Percentiles rank a stretch among this genome's conserved stretches.
Conservation (phyloP, 2,113 vertebrate genomes). For the Myotis lucifugus region DNA sequence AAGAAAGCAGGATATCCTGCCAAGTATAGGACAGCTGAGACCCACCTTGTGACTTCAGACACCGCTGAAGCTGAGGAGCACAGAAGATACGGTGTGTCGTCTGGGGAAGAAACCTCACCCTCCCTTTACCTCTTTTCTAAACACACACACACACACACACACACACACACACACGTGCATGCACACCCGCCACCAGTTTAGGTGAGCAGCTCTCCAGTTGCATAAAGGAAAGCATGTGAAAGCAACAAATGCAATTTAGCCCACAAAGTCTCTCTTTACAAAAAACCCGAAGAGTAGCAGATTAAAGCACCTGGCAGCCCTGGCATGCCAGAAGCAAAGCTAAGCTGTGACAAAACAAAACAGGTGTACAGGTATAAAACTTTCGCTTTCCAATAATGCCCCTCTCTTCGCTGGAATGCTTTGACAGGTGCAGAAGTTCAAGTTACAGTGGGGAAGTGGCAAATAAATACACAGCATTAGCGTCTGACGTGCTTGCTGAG, state of each 20-base stretch:
- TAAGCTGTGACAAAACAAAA: conserved; percentile 86
- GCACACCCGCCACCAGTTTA: conserved; percentile 53
- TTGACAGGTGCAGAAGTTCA: conserved; percentile 96
- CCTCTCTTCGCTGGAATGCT: conserved; percentile 86
- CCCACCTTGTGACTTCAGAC: conserved; percentile 85
- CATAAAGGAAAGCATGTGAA: conserved; percentile 77
- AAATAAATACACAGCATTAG: conserved; percentile 90
- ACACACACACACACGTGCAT: neutral
- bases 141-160: neutral
- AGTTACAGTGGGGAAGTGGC: conserved; percentile 91
- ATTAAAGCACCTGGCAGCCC: conserved; percentile 92
- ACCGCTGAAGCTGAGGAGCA: conserved; percentile 74
- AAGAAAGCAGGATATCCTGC: conserved; percentile 87
- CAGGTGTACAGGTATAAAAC: conserved; percentile 95
- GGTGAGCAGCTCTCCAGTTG: conserved; percentile 73
- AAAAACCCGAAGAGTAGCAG: conserved; percentile 85
- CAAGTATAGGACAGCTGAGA: conserved; percentile 87
- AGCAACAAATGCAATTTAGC: conserved; percentile 82
- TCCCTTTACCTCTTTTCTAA: conserved; percentile 43
- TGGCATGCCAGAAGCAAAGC: conserved; percentile 84
- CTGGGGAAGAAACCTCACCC: conserved; percentile 60
- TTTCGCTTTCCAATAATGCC: conserved; percentile 84
- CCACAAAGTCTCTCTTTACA: conserved; percentile 86
- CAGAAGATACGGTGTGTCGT: conserved; percentile 78
- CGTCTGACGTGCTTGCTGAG: conserved; percentile 87